phyloP scores from a whole-genome alignment of 1,140 invertebrate species.

The Drosophila biarmipes region DNA sequence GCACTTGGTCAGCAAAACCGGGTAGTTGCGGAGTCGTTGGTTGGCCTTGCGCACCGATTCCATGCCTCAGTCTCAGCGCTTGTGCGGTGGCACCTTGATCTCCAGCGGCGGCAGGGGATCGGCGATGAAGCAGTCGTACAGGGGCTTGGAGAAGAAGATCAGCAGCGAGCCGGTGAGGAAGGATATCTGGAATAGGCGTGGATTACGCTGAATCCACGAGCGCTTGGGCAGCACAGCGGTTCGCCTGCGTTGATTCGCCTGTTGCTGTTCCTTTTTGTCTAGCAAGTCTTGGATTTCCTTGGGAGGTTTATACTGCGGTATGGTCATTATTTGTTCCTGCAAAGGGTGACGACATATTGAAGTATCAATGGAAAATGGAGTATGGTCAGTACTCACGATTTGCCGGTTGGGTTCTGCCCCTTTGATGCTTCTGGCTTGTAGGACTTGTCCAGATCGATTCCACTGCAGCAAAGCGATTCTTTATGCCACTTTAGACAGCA shows the following conservation, averaged over 20 bases:
- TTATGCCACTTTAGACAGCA: slow-evolving; percentile 88
- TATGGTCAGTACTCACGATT: slow-evolving; percentile 32
- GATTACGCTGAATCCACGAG: slow-evolving; percentile 85
- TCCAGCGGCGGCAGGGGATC: slow-evolving; percentile 52
- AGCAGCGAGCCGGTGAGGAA: slow-evolving; percentile 84
- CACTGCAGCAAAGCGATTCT: slow-evolving; percentile 87
- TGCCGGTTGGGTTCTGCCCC: slow-evolving; percentile 9
- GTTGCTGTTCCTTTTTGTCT: slow-evolving; percentile 65
- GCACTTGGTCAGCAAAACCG: slow-evolving; percentile 89
- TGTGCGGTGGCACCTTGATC: slow-evolving; percentile 83
- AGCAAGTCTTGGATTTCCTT: slow-evolving; percentile 68
- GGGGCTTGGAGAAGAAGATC: slow-evolving; percentile 88
- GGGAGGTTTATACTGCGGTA: slow-evolving; percentile 71
- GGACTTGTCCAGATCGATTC: slow-evolving; percentile 86
- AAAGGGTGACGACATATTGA: background rate
- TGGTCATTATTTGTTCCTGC: slow-evolving; percentile 71
- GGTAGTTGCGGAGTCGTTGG: slow-evolving; percentile 89
- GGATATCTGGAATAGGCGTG: slow-evolving; percentile 85
- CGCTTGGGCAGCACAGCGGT: slow-evolving; percentile 74
- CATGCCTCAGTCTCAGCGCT: slow-evolving; percentile 86
- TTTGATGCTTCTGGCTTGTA: slow-evolving; percentile 72
- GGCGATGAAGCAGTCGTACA: slow-evolving; percentile 89
- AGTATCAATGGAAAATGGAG: too few relatives aligned
- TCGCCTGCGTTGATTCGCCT: slow-evolving; percentile 61
- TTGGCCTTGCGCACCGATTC: slow-evolving; percentile 91